A percentile compares a stretch with the other conserved stretches of the same genome.
These are phyloP conservation scores for Andrena dorsata DNA, from an alignment of 2,888 invertebrate genomes.

Conservation along the genomic window DNA sequence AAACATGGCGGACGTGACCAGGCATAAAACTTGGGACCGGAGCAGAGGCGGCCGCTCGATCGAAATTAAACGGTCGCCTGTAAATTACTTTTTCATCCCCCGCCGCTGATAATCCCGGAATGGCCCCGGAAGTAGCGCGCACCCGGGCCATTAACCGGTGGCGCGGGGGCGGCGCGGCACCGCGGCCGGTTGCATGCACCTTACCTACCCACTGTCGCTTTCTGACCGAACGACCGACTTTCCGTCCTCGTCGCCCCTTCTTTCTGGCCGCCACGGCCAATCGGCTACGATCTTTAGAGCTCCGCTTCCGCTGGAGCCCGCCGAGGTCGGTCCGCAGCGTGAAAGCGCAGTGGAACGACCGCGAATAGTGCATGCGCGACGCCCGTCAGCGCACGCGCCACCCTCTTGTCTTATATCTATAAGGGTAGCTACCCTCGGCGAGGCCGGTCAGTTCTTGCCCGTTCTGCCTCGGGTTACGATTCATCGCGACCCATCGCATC, in stretches of 20 bases:
- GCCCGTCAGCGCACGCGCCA: slow-evolving; percentile 65
- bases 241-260: slow-evolving; percentile 55
- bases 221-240: slow-evolving; percentile 72
- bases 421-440: slow-evolving; percentile 74
- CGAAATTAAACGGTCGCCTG: slow-evolving; percentile 39
- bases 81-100: slow-evolving; percentile 44
- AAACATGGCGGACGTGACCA: slow-evolving; percentile 47
- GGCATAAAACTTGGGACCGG: slow-evolving; percentile 18
- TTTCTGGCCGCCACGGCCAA: slow-evolving; percentile 39
- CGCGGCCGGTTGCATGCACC: slow-evolving; percentile 17
- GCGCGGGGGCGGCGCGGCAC: background rate
- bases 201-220: slow-evolving; percentile 63
- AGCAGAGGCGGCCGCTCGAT: slow-evolving; percentile 1
- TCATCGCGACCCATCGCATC: slow-evolving; percentile 17
- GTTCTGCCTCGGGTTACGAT: slow-evolving; percentile 65
- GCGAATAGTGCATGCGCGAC: slow-evolving; percentile 64
- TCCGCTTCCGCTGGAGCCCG: slow-evolving; percentile 44
- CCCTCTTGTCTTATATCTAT: slow-evolving; percentile 75
- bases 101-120: slow-evolving; percentile 33
- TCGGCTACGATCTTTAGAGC: slow-evolving; percentile 55
- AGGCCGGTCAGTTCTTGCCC: slow-evolving; percentile 77
- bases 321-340: slow-evolving; percentile 61
- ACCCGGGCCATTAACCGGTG: slow-evolving; percentile 27
- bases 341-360: slow-evolving; percentile 62
- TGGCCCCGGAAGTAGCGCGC: slow-evolving; percentile 21